Evolutionary conservation across 2,113 vertebrate genomes (phyloP).

Genomic region (Trichomycterus rosablanca): DNA sequence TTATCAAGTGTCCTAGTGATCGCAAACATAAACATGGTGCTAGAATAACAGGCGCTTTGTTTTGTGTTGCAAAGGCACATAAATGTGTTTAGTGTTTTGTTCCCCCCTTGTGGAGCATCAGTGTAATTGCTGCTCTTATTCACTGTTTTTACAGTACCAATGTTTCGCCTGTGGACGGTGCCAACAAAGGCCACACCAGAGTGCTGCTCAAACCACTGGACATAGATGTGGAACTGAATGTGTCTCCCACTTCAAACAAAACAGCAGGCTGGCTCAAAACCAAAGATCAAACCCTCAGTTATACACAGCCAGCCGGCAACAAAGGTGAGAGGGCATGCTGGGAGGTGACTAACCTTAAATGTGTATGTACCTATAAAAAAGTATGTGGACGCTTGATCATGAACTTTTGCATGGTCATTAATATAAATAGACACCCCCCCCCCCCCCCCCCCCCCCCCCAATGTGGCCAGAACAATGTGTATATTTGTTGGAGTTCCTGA

Average conservation of each 20-base stretch:
- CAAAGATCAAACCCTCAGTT: conserved; percentile 38
- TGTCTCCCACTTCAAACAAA: background rate
- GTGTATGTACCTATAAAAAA: too few species aligned
- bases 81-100: background rate
- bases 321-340: conserved; percentile 48
- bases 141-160: conserved; percentile 15
- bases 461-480: too few species aligned
- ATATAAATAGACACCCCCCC: too few species aligned
- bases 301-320: conserved; percentile 34
- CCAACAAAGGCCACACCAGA: conserved; percentile 21
- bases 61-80: too few species aligned
- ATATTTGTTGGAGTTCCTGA: too few species aligned
- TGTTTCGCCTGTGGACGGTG: background rate
- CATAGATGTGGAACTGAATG: conserved; percentile 33
- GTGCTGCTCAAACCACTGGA: conserved; percentile 47
- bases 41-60: too few species aligned
- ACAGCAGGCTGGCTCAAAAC: conserved; percentile 19
- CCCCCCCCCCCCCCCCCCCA: too few species aligned
- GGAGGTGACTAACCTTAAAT: too few species aligned
- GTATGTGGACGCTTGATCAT: too few species aligned
- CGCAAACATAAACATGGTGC: too few species aligned
- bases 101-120: background rate
- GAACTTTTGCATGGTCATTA: too few species aligned
- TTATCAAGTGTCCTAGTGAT: too few species aligned
- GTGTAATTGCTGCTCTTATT: background rate